Base-by-base conservation (phyloP, 2,888 invertebrate genomes). In the Ormyrus labotus region DNA sequence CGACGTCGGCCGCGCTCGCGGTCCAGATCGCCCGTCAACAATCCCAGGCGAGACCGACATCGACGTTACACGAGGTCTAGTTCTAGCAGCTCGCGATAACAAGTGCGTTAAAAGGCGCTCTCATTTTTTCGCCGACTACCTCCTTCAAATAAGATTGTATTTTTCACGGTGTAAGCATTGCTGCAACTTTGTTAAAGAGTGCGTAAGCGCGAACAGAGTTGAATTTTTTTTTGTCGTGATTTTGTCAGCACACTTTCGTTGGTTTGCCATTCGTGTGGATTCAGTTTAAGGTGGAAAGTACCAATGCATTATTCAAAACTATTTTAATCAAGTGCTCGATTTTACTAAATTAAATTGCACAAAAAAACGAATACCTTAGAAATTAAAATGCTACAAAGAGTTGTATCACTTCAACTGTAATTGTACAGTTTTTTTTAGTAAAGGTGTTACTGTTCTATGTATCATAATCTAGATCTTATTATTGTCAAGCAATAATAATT, bases 51-150 rank as follows among this genome's bases (percentile, higher is more conserved):
- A 6, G 78, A 92, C 75, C 92, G 94, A 82, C 94, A 94, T 86
- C 93, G 94, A 86, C 93, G 94, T 87, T 94, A 94, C 89, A 94
- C 94, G 90, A 93, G 95, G 89, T 95, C 95, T 84, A 95, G 95
- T 87, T 95, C 95, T 82, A 95, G 95, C 90, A 95, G 95, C 90
- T 95, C 95, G 85, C 93, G 95, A 91, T 95, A 89, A 90, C 76
- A 45, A 58, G 64, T 64, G 19, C 5, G 4, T n/a, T 8, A 48
- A 5, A 9, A 51, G 13, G 57, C 45, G 58, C 34, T 10, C 19
- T n/a, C 63, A 34, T 34, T 50, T 19, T 48, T 10, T 61, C 61
- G 71, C 50, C 67, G 78, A 73, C 67, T 71, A 77, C 64, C 77
- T 71, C 71, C 50, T 47, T 47, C 34, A 50, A 58, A 47, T n/a